Base-by-base conservation (phyloP, 2,888 invertebrate genomes). In the Asteroscopus sphinx region DNA sequence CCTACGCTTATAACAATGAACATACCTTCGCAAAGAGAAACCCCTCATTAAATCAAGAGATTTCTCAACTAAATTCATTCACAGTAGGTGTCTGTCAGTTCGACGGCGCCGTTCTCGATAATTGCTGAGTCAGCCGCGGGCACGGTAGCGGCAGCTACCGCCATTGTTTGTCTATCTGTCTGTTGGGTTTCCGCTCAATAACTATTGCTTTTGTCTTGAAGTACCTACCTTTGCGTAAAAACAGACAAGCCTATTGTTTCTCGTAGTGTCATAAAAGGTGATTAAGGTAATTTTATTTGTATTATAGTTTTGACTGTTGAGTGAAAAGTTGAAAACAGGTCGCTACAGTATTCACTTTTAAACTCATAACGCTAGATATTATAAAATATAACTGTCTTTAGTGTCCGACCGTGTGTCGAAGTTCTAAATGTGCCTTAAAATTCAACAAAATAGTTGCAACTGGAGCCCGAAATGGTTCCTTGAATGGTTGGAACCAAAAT, bases 101-200 rank as follows among this genome's bases (percentile, higher is more conserved):
- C 39, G 51, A 57, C 40, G 58, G 68, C 52, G 46, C 39, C 61
- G 36, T 51, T 51, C 77, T 59, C 64, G 52, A 63, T 75, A 76
- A 76, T 71, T 71, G 75, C 75, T 76, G 71, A 75, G 77, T 75
- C 75, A 75, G 57, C 26, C 62, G 12, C 53, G 35, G 55, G 64
- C 76, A 32, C 58, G 45, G 54, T 58, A 44, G 48, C 68, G 36
- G 72, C 44, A 57, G 74, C 69, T 39, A 40, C 48, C 37, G 52
- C 13, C 53, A 69, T 76, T 76, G 77, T 75, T 70, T 65, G 62
- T 53, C 49, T 47, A 52, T 53, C 4, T 36, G 68, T 54, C 39
- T 68, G 57, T 57, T 33, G 37, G 35, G 53, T 55, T 68, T 63
- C 59, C 73, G 60, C 41, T 73, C 42, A 47, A 56, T 63, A 54